Evolutionary conservation across 2,888 invertebrate species (phyloP), one percentile per base, ranked within the genome.

Genomic region (Gymnosoma rotundatum): DNA sequence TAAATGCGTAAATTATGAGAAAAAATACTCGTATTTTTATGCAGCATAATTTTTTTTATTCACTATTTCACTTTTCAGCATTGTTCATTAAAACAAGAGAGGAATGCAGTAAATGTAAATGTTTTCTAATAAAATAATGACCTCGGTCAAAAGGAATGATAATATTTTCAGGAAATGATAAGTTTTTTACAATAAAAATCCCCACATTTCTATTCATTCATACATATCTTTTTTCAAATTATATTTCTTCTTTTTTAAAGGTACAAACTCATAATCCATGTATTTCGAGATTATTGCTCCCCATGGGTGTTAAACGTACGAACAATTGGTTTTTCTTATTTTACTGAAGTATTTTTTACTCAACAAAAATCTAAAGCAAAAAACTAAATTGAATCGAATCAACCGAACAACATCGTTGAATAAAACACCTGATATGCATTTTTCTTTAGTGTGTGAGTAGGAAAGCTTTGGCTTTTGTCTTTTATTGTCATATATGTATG

Each of bases 251-350:
- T 75, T 56, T 66, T 56, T 4, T 18, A 52, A 60, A 9, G 36
- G 14, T 38, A 64, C 9, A 8, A 56, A n/a, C 50, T 50, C n/a
- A 38, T 36, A 66, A 66, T 66, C 67, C 60, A 66, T 48, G 66
- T 21, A 20, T 36, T 76, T 58, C 67, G 9, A 54, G 4, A 10
- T 66, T 36, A 66, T 60, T 50, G 18, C 42, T 45, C 56, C 56
- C 45, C 25, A 4, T 64, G 42, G 18, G 52, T 45, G 56, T 54
- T 64, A 74, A 74, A 54, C 58, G 50, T 18, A 61, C 20, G 52
- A 52, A 52, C 42, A 14, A 63, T 20, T 21, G 52, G 52, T 63
- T 52, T 52, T 38, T 20, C 42, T 54, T 18, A 54, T 1, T 14
- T 38, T 12, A 10, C 20, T 52, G 20, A 18, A 38, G 50, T 69